phyloP scores from a whole-genome alignment of 2,113 vertebrate genomes.

The Chamaetylas fuelleborni region DNA sequence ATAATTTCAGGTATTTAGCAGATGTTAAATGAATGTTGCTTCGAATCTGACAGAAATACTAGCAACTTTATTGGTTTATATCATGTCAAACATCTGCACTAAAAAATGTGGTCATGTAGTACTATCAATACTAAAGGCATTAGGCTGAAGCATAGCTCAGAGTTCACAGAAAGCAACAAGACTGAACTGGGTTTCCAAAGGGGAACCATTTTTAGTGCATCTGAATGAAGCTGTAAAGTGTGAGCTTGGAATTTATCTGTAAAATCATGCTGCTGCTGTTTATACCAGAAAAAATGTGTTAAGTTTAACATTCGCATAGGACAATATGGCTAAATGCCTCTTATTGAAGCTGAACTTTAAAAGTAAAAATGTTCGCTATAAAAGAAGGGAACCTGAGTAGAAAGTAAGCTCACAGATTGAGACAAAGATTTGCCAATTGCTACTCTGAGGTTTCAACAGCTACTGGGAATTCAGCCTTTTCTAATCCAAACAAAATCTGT shows the following conservation, averaged over 20 bases:
- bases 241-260: not conserved
- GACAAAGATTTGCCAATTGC: not conserved
- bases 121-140: not conserved
- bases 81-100: conserved; percentile 41
- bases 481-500: not conserved
- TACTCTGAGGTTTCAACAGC: not conserved
- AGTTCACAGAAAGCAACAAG: conserved; percentile 29
- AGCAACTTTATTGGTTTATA: conserved; percentile 52
- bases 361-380: not conserved
- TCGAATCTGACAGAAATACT: conserved; percentile 45
- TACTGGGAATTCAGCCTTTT: not conserved
- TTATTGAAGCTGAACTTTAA: not conserved
- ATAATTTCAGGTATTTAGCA: conserved; percentile 55
- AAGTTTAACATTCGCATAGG: not conserved
- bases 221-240: not conserved
- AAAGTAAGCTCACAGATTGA: not conserved
- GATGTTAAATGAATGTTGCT: conserved; percentile 32
- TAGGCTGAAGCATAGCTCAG: not conserved
- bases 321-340: not conserved
- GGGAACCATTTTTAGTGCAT: not conserved
- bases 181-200: not conserved
- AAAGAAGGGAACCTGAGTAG: not conserved
- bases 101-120: conserved; percentile 11
- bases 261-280: not conserved
- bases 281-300: not conserved